Evolutionary conservation across 2,797 vertebrate species (phyloP), one percentile per base, ranked within the genome.

Genomic region (Eleutherodactylus coqui): DNA sequence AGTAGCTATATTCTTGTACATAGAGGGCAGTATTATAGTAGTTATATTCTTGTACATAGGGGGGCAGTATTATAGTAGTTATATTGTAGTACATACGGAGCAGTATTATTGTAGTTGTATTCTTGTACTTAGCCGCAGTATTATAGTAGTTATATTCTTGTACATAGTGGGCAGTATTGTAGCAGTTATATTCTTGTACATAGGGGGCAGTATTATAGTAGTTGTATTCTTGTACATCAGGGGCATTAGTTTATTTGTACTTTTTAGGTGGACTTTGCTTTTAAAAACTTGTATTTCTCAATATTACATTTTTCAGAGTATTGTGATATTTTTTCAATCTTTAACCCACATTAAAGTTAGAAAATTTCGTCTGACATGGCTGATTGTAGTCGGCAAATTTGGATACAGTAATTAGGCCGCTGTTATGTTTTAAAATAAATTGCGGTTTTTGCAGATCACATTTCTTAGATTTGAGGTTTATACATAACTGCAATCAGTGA

Each of bases 401-500:
- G 76, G 36, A 64, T 27, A 13, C 43, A 45, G 82, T 67, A 72
- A 85, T 85, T 27, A 70, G 10, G 34, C 29, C 11, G 21, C 67
- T 79, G 49, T 85, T 85, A 34, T 29, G 9, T 24, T 62, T 81
- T 75, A 41, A 14, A 41, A 62, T 64, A 64, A 86, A 80, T 73
- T 75, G 79, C 29, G 14, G 8, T 36, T 82, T 78, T 73, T 70
- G 32, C 14, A 17, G 16, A 36, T 32, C 43, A 29, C 78, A 86
- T 86, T 60, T 62, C 41, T 27, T 75, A 60, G 67, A 55, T 45
- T 32, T 73, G 67, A 78, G 84, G 67, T 85, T 80, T 86, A 24
- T 34, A 69, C 62, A 49, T 81, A 62, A 75, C 78, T 81, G 70
- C 69, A 75, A 36, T 51, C 85, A 82, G 70, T 76, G 69, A 86